A percentile compares a stretch with the other conserved stretches of the same genome.
Evolutionary conservation across 2,113 vertebrate species (phyloP).

Genomic region (Boulengeromyrus knoepffleri): DNA sequence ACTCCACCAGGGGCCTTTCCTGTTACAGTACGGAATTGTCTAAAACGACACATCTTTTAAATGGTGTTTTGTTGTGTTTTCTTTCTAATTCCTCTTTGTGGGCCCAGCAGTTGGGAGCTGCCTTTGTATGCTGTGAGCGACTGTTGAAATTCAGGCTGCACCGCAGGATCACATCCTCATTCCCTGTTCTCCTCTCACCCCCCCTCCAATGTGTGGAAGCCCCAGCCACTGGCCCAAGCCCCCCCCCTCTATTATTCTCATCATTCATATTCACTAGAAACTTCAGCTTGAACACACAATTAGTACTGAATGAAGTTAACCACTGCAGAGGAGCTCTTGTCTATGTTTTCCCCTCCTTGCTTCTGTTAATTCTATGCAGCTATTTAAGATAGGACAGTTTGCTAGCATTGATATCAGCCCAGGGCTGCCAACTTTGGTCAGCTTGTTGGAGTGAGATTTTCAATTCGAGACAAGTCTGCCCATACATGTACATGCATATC

Average conservation of each 20-base stretch:
- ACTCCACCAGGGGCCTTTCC: background rate
- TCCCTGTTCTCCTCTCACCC: background rate
- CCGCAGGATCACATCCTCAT: background rate
- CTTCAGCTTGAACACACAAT: background rate
- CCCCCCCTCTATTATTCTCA: background rate
- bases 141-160: background rate
- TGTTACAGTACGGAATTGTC: background rate
- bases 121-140: background rate
- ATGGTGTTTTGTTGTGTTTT: background rate
- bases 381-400: no score
- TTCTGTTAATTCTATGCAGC: background rate
- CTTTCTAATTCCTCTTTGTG: background rate
- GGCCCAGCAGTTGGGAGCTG: background rate
- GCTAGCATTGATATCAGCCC: no score
- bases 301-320: background rate
- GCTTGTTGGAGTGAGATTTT: no score
- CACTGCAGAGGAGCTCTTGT: background rate
- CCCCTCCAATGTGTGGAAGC: background rate
- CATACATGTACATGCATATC: no score
- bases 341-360: background rate
- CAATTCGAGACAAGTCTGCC: no score
- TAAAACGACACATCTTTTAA: background rate
- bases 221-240: background rate
- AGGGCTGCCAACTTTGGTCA: no score
- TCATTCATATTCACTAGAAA: background rate